Conservation (phyloP, 2,888 invertebrate genomes). For the Sepiola atlantica region DNA sequence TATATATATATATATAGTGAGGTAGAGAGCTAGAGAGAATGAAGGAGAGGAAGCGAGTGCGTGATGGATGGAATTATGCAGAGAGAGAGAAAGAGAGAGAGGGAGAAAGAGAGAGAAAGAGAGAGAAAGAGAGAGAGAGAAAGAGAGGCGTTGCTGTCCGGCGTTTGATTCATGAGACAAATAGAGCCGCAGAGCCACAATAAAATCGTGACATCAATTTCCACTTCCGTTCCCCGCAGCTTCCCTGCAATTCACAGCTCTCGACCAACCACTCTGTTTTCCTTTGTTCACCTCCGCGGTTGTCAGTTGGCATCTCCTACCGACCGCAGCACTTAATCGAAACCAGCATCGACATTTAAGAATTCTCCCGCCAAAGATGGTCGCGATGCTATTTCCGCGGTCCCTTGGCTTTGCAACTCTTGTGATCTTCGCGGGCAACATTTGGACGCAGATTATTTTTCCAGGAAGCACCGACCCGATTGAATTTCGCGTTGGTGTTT, state of each 20-base stretch:
- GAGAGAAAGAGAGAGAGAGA: background rate
- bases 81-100: background rate
- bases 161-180: background rate
- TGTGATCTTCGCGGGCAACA: background rate
- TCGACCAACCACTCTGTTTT: background rate
- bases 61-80: background rate
- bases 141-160: background rate
- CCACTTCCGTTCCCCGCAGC: background rate
- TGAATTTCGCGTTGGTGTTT: constrained; percentile 57
- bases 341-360: constrained; percentile 42
- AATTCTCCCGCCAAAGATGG: background rate
- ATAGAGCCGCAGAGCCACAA: background rate
- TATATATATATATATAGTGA: background rate
- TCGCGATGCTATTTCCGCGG: background rate
- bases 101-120: background rate
- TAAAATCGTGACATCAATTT: background rate
- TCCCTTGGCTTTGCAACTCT: background rate
- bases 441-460: background rate
- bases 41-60: background rate
- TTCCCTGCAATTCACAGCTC: background rate
- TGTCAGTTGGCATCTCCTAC: background rate
- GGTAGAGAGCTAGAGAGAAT: background rate
- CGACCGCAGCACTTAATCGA: background rate
- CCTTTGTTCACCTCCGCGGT: background rate
- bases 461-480: constrained; percentile 39